Conservation (phyloP, 1,140 invertebrate genomes). For the Heliconius melpomene region DNA sequence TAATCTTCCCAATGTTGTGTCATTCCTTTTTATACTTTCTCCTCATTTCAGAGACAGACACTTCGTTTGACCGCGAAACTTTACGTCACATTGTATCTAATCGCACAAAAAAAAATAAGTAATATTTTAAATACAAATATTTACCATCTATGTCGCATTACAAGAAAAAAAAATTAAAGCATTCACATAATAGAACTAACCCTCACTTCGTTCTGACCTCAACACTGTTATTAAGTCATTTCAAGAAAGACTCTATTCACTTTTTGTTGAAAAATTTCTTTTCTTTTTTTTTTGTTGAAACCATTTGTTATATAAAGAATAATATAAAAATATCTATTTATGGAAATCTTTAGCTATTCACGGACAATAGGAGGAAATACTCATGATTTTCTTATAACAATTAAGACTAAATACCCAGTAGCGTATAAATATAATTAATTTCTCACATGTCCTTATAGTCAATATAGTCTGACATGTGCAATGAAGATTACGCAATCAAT, state of each 20-base stretch:
- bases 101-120: background rate
- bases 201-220: background rate
- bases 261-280: background rate
- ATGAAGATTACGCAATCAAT: slow-evolving; percentile 37
- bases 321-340: slow-evolving; percentile 7
- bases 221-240: slow-evolving; percentile 11
- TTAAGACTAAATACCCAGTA: no score
- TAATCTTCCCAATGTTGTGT: no score
- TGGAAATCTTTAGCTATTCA: background rate
- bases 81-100: background rate
- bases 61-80: no score
- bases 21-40: no score
- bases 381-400: background rate
- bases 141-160: background rate
- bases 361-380: background rate
- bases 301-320: slow-evolving; percentile 9
- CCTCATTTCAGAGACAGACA: no score
- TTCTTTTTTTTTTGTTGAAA: slow-evolving; percentile 1
- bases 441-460: background rate
- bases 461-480: slow-evolving; percentile 7
- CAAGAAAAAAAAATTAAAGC: background rate
- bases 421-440: background rate
- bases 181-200: background rate
- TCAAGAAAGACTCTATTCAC: slow-evolving; percentile 4
- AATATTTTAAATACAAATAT: background rate